A percentile compares a stretch with the other conserved stretches of the same genome.
phyloP scores from a whole-genome alignment of 2,888 invertebrate species.

The Drosophila siamana region DNA sequence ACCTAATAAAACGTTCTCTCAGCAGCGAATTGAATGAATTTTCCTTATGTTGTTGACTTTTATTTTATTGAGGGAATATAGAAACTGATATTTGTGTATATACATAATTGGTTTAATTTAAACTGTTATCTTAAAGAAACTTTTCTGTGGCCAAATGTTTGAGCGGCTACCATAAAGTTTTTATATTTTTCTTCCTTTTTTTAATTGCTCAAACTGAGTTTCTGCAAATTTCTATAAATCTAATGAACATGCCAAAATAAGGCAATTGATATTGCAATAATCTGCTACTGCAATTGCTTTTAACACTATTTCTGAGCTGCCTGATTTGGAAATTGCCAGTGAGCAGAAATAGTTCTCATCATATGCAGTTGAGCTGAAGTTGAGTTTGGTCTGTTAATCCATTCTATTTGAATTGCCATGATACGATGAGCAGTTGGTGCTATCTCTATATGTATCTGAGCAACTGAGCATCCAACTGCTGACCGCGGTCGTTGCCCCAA shows the following conservation, averaged over 20 bases:
- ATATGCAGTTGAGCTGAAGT: neutral
- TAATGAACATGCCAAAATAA: neutral
- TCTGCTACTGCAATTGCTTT: neutral
- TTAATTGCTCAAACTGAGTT: too few relatives aligned
- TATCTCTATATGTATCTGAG: neutral
- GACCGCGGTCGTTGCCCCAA: conserved; percentile 47
- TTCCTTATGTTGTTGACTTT: too few relatives aligned
- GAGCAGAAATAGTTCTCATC: neutral
- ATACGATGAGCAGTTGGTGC: conserved; percentile 15
- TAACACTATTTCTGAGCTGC: neutral
- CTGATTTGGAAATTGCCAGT: neutral
- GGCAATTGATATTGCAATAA: neutral
- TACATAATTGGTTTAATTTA: too few relatives aligned
- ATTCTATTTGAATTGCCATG: conserved; percentile 9
- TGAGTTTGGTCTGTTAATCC: conserved; percentile 5
- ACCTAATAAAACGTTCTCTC: too few relatives aligned
- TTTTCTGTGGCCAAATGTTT: too few relatives aligned
- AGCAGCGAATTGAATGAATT: too few relatives aligned
- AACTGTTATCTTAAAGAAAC: too few relatives aligned
- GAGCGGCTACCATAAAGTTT: too few relatives aligned
- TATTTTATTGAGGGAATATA: too few relatives aligned
- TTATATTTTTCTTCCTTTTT: too few relatives aligned
- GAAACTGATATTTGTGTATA: too few relatives aligned
- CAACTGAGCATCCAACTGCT: conserved; percentile 10
- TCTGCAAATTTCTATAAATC: neutral